These are phyloP conservation scores for Dysmachus trigonus DNA, from an alignment of 2,888 invertebrate genomes.

Conservation along the genomic window DNA sequence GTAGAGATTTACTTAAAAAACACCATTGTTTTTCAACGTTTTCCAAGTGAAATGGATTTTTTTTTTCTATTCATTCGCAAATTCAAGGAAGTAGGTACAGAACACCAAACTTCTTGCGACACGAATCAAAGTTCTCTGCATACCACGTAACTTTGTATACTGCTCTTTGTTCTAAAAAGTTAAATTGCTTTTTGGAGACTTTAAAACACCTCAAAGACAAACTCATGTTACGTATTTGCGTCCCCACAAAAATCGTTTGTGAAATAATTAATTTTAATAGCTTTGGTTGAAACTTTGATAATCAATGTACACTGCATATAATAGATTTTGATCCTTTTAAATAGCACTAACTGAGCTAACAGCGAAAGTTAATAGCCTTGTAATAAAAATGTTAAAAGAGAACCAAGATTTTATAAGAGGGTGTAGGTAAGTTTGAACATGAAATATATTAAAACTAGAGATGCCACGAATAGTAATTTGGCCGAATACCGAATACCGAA, in stretches of 20 bases:
- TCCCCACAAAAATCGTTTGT: neutral
- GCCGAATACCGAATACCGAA: no score
- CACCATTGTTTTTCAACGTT: neutral
- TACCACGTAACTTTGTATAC: neutral
- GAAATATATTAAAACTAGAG: no score
- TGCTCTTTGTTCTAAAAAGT: neutral
- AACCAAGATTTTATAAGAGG: neutral
- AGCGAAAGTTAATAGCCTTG: neutral
- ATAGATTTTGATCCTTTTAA: neutral
- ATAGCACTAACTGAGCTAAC: neutral
- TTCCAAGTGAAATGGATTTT: neutral
- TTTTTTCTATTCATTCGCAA: neutral
- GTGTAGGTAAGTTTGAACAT: neutral
- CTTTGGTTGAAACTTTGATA: neutral
- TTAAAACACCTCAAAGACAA: neutral
- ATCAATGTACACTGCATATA: neutral
- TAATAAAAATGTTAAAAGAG: neutral
- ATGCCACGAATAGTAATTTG: no score
- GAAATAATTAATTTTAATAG: neutral
- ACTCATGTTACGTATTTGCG: neutral
- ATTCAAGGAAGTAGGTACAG: neutral
- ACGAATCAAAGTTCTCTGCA: neutral
- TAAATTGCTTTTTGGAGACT: neutral
- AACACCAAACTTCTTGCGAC: neutral
- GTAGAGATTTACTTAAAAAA: neutral